A percentile compares a stretch with the other conserved stretches of the same genome.
phyloP scores from a whole-genome alignment of 2,888 invertebrate species.

The Diadegma fenestrale region DNA sequence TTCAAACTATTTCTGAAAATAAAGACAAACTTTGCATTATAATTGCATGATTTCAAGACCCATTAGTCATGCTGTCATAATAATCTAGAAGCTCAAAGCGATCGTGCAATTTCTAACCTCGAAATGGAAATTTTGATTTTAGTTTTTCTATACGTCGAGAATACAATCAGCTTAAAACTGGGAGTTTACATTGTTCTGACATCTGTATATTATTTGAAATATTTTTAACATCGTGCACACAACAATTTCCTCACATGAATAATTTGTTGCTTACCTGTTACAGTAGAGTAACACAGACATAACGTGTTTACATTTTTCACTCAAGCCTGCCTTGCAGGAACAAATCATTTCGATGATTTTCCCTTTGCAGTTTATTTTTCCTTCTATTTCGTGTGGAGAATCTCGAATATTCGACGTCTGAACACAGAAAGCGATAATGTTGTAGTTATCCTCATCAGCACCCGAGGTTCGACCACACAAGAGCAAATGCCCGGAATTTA shows the following conservation, averaged over 20 bases:
- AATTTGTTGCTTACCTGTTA: neutral
- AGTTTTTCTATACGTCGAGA: too few species aligned
- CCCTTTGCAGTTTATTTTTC: neutral
- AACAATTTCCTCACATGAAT: neutral
- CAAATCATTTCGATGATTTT: constrained; percentile 2
- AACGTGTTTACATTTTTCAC: neutral
- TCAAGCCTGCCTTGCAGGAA: constrained; percentile 5
- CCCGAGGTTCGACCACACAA: neutral
- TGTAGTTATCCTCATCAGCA: neutral
- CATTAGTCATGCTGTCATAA: neutral
- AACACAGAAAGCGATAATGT: neutral
- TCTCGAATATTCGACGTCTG: neutral
- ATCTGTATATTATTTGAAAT: too few species aligned
- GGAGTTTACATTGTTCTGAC: too few species aligned
- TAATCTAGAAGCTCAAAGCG: neutral
- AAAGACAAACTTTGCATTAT: constrained; percentile 13
- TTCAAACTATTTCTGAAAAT: constrained; percentile 12
- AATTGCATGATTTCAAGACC: constrained; percentile 3
- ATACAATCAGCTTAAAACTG: too few species aligned
- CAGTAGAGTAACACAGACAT: neutral
- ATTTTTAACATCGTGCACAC: neutral
- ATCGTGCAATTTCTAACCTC: too few species aligned
- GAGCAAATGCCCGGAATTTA: neutral
- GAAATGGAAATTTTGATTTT: too few species aligned
- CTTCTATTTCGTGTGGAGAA: neutral